These are phyloP conservation scores for Anarsia innoxiella DNA, from an alignment of 2,888 invertebrate species.

Conservation along the genomic window DNA sequence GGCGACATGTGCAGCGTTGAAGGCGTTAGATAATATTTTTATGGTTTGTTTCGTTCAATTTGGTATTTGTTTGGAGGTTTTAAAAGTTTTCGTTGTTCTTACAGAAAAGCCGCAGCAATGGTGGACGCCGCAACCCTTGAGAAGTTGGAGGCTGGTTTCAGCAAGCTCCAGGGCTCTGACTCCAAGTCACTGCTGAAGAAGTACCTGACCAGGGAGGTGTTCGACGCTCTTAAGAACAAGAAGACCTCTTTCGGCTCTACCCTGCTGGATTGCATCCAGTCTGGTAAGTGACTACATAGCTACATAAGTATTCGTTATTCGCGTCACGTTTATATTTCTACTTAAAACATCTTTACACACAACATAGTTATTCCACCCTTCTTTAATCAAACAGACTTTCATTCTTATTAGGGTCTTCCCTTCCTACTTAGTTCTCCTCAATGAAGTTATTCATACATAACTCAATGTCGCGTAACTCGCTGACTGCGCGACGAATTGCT, in stretches of 20 bases:
- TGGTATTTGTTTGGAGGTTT: not conserved
- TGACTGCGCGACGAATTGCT: too few relatives aligned
- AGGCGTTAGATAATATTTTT: slow-evolving; percentile 52
- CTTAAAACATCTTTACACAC: too few relatives aligned
- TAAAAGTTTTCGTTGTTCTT: slow-evolving; percentile 34
- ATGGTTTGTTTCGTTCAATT: not conserved
- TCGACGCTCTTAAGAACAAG: slow-evolving; percentile 93
- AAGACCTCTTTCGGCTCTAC: slow-evolving; percentile 96
- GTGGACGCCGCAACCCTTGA: slow-evolving; percentile 93
- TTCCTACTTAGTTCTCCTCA: too few relatives aligned
- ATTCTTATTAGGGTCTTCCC: too few relatives aligned
- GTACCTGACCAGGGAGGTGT: slow-evolving; percentile 92
- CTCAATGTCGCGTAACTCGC: too few relatives aligned
- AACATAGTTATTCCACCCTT: too few relatives aligned
- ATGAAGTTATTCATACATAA: too few relatives aligned
- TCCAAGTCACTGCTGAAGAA: slow-evolving; percentile 98
- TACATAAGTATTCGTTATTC: too few relatives aligned
- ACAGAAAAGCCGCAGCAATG: slow-evolving; percentile 86
- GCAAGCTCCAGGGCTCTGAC: slow-evolving; percentile 90
- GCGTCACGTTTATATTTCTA: too few relatives aligned
- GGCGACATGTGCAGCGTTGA: slow-evolving; percentile 66
- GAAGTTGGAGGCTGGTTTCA: slow-evolving; percentile 93
- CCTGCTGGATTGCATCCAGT: slow-evolving; percentile 95
- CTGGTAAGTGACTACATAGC: slow-evolving; percentile 83
- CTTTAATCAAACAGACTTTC: too few relatives aligned